phyloP scores from a whole-genome alignment of 2,888 invertebrate genomes.

The Brachypalpus laphriformis region DNA sequence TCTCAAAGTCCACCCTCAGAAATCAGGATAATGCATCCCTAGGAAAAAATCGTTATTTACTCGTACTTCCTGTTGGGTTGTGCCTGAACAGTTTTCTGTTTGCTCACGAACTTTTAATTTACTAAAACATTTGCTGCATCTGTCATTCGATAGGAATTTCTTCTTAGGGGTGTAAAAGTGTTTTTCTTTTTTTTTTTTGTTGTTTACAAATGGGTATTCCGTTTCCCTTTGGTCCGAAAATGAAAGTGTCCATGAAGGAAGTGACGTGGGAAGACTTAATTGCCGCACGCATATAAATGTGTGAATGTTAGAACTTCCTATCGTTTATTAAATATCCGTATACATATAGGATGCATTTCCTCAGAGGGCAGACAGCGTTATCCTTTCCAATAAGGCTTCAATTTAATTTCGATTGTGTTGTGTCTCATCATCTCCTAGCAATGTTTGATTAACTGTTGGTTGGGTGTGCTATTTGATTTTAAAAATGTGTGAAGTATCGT shows the following conservation, averaged over 20 bases:
- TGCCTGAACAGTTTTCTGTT: conserved; percentile 53
- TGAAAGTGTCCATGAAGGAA: conserved; percentile 12
- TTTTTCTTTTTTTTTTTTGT: too few relatives aligned
- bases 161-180: conserved; percentile 53
- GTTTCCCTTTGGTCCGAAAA: conserved; percentile 27
- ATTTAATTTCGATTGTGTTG: not conserved
- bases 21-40: conserved; percentile 66
- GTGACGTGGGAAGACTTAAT: conserved; percentile 58
- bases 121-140: conserved; percentile 68
- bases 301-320: conserved; percentile 23
- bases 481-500: not conserved
- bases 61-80: conserved; percentile 67
- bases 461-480: not conserved
- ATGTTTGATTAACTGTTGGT: not conserved
- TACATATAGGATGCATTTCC: conserved; percentile 9
- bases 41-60: conserved; percentile 61
- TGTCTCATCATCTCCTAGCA: not conserved
- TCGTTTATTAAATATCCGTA: conserved; percentile 27
- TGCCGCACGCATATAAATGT: conserved; percentile 14
- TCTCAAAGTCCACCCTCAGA: conserved; percentile 51
- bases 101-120: conserved; percentile 71
- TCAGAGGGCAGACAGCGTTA: not conserved
- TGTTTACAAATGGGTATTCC: conserved; percentile 53
- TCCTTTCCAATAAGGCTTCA: conserved; percentile 19
- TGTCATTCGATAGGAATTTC: conserved; percentile 59